Evolutionary conservation across 2,113 vertebrate genomes (phyloP).

Genomic region (Notothenia rossii): DNA sequence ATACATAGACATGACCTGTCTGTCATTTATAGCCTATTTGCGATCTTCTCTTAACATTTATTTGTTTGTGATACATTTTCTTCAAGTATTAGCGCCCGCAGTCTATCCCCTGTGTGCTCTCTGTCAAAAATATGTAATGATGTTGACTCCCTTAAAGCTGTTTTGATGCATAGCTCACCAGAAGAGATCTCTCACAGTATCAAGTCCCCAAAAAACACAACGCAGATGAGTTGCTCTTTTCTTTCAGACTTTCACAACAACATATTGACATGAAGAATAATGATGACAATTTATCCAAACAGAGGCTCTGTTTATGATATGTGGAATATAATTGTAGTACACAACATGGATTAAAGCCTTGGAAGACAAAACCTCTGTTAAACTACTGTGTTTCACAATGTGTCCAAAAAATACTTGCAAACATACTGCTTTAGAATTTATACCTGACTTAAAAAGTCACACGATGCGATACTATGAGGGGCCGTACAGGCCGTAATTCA

Average conservation of each 20-base stretch:
- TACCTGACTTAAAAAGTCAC: neutral
- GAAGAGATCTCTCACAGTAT: conserved; percentile 5
- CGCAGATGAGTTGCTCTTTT: neutral
- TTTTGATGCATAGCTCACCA: conserved; percentile 33
- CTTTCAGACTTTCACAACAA: conserved; percentile 17
- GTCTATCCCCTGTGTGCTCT: conserved; percentile 1
- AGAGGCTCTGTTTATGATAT: neutral
- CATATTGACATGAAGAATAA: conserved; percentile 34
- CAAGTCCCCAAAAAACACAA: neutral
- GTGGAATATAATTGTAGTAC: conserved; percentile 4
- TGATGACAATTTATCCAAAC: conserved; percentile 12
- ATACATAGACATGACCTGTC: conserved; percentile 25
- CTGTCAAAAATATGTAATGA: conserved; percentile 20
- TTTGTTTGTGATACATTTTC: conserved; percentile 20
- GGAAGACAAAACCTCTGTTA: neutral
- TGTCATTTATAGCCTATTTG: conserved; percentile 16
- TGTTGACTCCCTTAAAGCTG: neutral
- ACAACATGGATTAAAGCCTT: conserved; percentile 1
- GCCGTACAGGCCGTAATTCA: no score
- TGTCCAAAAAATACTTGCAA: neutral
- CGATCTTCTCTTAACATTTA: conserved; percentile 21
- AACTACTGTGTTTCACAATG: neutral
- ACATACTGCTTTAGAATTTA: neutral
- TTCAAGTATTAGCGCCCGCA: neutral
- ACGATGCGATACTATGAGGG: no score